Evolutionary conservation across 2,888 invertebrate species (phyloP).

Genomic region (Sminthurinus aureus): DNA sequence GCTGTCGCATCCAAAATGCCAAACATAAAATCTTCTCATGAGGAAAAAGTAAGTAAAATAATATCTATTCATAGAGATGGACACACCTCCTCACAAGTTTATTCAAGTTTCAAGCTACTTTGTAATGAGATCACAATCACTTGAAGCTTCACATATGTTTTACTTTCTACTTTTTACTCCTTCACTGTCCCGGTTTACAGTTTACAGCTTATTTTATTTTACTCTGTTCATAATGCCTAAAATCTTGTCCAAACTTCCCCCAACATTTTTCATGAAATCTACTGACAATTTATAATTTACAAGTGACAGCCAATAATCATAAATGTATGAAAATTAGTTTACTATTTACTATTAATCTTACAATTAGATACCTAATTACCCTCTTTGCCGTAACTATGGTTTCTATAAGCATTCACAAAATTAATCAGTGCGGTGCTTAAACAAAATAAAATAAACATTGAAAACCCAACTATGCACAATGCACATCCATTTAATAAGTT

Average conservation of each 20-base stretch:
- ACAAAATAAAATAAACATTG: too few relatives aligned
- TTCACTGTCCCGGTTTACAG: neutral
- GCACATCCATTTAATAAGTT: too few relatives aligned
- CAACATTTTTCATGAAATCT: too few relatives aligned
- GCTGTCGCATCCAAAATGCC: conserved; percentile 17
- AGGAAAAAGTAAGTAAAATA: conserved; percentile 8
- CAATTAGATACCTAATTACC: too few relatives aligned
- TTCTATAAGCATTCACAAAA: too few relatives aligned
- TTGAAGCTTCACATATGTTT: neutral
- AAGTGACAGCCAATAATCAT: neutral
- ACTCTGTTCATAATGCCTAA: neutral
- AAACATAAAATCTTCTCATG: conserved; percentile 33
- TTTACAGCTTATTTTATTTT: neutral
- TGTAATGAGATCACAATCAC: conserved; percentile 40
- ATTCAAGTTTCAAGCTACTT: conserved; percentile 42
- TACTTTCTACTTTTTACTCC: neutral
- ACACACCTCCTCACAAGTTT: conserved; percentile 26
- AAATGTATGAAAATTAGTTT: neutral
- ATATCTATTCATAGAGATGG: neutral
- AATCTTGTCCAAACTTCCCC: too few relatives aligned
- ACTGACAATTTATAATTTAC: too few relatives aligned
- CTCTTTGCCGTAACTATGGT: too few relatives aligned
- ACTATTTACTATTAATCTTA: neutral
- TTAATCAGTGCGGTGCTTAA: too few relatives aligned
- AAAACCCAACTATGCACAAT: too few relatives aligned